Evolutionary conservation across 2,888 invertebrate genomes (phyloP).

Genomic region (Ectemnius lituratus): DNA sequence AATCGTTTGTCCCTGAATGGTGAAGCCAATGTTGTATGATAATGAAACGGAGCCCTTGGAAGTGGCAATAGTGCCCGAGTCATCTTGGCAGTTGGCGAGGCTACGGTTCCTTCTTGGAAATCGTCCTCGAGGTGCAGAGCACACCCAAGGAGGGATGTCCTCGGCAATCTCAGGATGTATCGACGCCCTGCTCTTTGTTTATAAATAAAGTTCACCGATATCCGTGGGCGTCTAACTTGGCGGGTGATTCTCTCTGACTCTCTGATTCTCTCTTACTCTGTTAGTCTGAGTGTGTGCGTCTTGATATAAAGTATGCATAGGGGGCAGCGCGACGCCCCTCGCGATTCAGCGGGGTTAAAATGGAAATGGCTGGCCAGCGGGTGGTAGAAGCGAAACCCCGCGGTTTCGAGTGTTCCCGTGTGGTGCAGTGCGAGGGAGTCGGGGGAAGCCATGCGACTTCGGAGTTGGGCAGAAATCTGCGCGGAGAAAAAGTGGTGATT

Average conservation of each 20-base stretch:
- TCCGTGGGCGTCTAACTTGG: slow-evolving; percentile 37
- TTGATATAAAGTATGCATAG: slow-evolving; percentile 45
- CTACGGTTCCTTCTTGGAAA: slow-evolving; percentile 41
- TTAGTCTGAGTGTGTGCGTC: neutral
- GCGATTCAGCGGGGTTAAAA: slow-evolving; percentile 62
- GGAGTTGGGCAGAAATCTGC: slow-evolving; percentile 9
- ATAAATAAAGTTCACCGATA: slow-evolving; percentile 48
- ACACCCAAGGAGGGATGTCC: slow-evolving; percentile 36
- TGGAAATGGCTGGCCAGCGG: slow-evolving; percentile 70
- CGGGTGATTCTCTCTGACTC: slow-evolving; percentile 22
- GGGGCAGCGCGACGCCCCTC: slow-evolving; percentile 47
- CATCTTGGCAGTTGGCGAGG: neutral
- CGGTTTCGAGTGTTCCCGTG: slow-evolving; percentile 56
- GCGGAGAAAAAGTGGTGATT: too few relatives aligned
- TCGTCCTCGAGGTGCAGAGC: slow-evolving; percentile 23
- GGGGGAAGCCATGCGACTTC: slow-evolving; percentile 15
- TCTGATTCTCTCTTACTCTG: too few relatives aligned
- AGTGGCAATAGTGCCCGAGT: slow-evolving; percentile 34
- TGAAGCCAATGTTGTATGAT: too few relatives aligned
- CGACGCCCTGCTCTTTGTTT: slow-evolving; percentile 50
- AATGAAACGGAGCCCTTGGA: slow-evolving; percentile 1
- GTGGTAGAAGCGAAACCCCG: slow-evolving; percentile 68
- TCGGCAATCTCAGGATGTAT: slow-evolving; percentile 32
- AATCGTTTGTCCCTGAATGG: too few relatives aligned
- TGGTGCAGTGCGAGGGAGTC: too few relatives aligned